Evolutionary conservation across 2,888 invertebrate species (phyloP).

Genomic region (Scaeva pyrastri): DNA sequence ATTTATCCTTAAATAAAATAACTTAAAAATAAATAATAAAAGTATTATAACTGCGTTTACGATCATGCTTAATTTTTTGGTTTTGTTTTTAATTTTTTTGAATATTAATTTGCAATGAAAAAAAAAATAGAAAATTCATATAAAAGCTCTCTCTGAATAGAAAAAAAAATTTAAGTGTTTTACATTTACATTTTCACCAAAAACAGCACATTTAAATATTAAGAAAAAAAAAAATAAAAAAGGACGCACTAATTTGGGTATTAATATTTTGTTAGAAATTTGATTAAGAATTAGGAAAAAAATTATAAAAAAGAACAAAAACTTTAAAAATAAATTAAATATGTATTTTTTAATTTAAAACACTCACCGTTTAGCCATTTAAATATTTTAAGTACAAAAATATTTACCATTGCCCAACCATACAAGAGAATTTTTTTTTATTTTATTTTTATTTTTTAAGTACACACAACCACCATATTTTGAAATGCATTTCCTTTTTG

Average conservation of each 20-base stretch:
- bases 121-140: constrained; percentile 21
- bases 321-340: constrained; percentile 27
- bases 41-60: constrained; percentile 50
- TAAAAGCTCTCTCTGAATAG: constrained; percentile 23
- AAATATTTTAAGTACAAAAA: constrained; percentile 78
- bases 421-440: constrained; percentile 73
- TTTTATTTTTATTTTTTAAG: constrained; percentile 50
- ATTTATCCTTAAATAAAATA: constrained; percentile 3
- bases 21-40: background rate
- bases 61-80: constrained; percentile 36
- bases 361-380: constrained; percentile 84
- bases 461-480: constrained; percentile 72
- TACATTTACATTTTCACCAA: constrained; percentile 58
- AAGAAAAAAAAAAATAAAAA: constrained; percentile 53
- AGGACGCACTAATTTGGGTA: constrained; percentile 48
- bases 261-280: constrained; percentile 59
- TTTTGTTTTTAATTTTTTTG: background rate
- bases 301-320: constrained; percentile 37
- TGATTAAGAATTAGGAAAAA: constrained; percentile 29
- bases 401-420: constrained; percentile 83
- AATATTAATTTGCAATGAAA: background rate
- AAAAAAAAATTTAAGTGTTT: constrained; percentile 47
- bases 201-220: constrained; percentile 60
- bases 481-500: constrained; percentile 67
- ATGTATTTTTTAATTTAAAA: constrained; percentile 80